These are phyloP conservation scores for Pseudomyrmex concolor DNA, from an alignment of 1,140 invertebrate species.

Conservation along the genomic window DNA sequence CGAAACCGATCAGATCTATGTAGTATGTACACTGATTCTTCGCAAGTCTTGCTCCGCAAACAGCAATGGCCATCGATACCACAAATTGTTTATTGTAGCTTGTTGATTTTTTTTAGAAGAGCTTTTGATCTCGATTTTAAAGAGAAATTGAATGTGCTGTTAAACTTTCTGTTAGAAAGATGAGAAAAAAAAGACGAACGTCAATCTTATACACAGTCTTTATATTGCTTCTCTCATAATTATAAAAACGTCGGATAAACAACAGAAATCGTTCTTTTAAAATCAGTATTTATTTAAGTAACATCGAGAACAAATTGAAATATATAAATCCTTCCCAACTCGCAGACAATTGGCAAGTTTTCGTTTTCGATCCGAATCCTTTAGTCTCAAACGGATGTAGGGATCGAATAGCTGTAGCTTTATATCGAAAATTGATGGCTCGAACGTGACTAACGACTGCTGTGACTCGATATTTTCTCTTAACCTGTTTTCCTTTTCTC, in stretches of 20 bases:
- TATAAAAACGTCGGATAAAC: background rate
- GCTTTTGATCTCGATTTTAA: background rate
- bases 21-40: slow-evolving; percentile 16
- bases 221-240: background rate
- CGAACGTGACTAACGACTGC: slow-evolving; percentile 68
- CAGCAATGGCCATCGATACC: slow-evolving; percentile 4
- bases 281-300: background rate
- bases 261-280: too few relatives aligned
- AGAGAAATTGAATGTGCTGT: slow-evolving; percentile 12
- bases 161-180: background rate
- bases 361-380: slow-evolving; percentile 10
- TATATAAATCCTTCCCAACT: background rate
- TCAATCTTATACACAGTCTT: too few relatives aligned
- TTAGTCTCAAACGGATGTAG: background rate
- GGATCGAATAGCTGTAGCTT: slow-evolving; percentile 21
- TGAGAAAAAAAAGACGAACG: background rate
- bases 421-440: slow-evolving; percentile 58
- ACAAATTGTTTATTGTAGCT: background rate
- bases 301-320: slow-evolving; percentile 7
- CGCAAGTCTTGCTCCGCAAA: slow-evolving; percentile 13
- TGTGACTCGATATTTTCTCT: slow-evolving; percentile 35
- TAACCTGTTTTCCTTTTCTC: background rate
- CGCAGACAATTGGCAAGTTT: background rate
- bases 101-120: background rate
- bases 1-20: slow-evolving; percentile 38